phyloP scores from a whole-genome alignment of 2,797 vertebrate genomes.

The Aratinga solstitialis region DNA sequence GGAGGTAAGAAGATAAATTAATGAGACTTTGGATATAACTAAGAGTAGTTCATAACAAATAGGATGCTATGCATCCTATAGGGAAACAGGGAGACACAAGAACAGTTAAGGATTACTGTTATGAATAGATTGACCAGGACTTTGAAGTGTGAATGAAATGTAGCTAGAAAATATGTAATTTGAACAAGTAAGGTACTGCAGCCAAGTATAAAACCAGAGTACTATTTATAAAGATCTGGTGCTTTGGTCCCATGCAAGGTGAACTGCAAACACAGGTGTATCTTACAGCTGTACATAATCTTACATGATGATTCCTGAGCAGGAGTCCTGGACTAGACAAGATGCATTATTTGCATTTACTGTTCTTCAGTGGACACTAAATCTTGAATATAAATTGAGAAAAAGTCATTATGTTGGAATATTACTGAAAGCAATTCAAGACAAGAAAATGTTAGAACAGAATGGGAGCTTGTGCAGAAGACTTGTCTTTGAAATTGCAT shows the following conservation, averaged over 20 bases:
- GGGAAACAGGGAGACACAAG: not conserved
- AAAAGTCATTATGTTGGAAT: slow-evolving; percentile 31
- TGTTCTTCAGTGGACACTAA: not conserved
- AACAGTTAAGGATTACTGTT: not conserved
- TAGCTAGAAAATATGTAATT: slow-evolving; percentile 22
- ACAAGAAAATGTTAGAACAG: slow-evolving; percentile 39
- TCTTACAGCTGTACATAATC: not conserved
- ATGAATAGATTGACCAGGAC: not conserved
- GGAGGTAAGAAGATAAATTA: not conserved
- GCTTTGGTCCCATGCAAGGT: not conserved
- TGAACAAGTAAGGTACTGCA: slow-evolving; percentile 46
- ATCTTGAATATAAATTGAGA: slow-evolving; percentile 46
- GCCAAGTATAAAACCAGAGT: not conserved
- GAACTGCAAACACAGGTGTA: not conserved
- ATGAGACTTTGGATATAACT: not conserved
- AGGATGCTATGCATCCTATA: not conserved
- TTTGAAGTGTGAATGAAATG: slow-evolving; percentile 30
- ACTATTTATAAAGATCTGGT: slow-evolving; percentile 37
- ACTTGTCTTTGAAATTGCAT: slow-evolving; percentile 52
- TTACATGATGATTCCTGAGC: not conserved
- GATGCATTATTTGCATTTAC: slow-evolving; percentile 26
- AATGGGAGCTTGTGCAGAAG: slow-evolving; percentile 25
- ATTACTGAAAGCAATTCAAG: slow-evolving; percentile 56
- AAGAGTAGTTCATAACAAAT: not conserved
- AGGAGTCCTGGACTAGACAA: not conserved